Base-by-base conservation (phyloP, 2,113 vertebrate genomes). In the Corythaixoides concolor region DNA sequence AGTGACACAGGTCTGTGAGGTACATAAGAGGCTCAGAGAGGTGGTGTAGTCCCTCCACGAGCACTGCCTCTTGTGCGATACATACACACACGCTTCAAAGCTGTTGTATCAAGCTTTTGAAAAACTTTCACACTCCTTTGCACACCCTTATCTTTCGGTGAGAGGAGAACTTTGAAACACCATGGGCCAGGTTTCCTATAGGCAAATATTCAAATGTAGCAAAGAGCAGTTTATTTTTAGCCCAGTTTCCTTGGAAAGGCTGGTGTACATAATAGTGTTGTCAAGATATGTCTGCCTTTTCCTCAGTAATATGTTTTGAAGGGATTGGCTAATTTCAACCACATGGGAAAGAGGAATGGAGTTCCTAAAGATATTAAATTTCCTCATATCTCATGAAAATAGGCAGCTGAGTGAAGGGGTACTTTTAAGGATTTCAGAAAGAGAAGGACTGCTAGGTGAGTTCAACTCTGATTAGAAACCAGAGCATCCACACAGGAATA, bases 391-490 rank as follows among this genome's bases (percentile, higher is more conserved):
- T 75, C 64, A 81, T 12, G 18, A 77, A 84, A 74, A 81, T 28
- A 69, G 5, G 15, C 35, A 53, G 2, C 6, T 73, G 64, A 88
- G 11, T 39, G n/a, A 90, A 84, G 11, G 8, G 14, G 5, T 15
- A n/a, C 11, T 85, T 85, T 47, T 47, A 81, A 76, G 20, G 56
- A 63, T 30, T 95, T 85, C 37, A 74, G 58, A 39, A 90, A 53
- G 21, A 79, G 20, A 67, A 59, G 18, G 11, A 37, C 16, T 28
- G 6, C 22, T 83, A 32, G 19, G 20, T 70, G 39, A 84, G 32
- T 63, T 91, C 69, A 70, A 26, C 15, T 84, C 68, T 90, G 55
- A 63, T 70, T 90, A 81, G n/a, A 89, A 92, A 90, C 32, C 20
- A 63, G 47, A 84, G 9, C 23, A 90, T 84, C 32, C 43, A 59